These are phyloP conservation scores for Vimba vimba DNA, from an alignment of 2,113 vertebrate genomes.

Conservation along the genomic window DNA sequence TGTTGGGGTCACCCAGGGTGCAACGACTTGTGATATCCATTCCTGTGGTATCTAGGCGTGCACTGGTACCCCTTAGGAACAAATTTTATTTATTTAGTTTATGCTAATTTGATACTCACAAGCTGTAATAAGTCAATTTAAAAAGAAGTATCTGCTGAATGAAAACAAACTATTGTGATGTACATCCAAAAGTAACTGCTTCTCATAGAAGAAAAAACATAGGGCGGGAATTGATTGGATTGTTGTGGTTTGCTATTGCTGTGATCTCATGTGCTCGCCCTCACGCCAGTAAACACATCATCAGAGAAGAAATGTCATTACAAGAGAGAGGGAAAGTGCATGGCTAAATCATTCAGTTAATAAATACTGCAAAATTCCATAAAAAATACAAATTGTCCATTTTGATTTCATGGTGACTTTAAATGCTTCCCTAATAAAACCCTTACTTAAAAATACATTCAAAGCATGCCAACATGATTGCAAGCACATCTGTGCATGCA, in stretches of 20 bases:
- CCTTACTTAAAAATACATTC: background rate
- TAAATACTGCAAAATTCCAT: no score
- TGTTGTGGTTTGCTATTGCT: no score
- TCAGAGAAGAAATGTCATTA: no score
- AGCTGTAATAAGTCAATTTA: background rate
- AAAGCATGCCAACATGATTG: background rate
- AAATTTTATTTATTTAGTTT: background rate
- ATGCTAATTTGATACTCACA: background rate
- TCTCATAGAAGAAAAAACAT: no score
- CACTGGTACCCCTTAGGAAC: constrained; percentile 82
- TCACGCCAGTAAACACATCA: no score
- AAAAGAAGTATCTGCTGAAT: background rate
- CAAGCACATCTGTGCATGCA: background rate
- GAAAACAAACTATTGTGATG: background rate
- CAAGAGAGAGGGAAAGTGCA: no score
- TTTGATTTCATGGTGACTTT: no score
- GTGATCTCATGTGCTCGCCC: no score
- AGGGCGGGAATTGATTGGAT: no score
- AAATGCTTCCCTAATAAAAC: background rate
- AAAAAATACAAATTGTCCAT: no score
- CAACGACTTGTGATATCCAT: constrained; percentile 99
- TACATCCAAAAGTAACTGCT: no score
- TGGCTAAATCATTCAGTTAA: no score
- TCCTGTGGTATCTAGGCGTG: constrained; percentile 95
- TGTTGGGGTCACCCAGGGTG: constrained; percentile 98